Conservation (phyloP, 2,888 invertebrate genomes). For the Drosophila kambysellisi region DNA sequence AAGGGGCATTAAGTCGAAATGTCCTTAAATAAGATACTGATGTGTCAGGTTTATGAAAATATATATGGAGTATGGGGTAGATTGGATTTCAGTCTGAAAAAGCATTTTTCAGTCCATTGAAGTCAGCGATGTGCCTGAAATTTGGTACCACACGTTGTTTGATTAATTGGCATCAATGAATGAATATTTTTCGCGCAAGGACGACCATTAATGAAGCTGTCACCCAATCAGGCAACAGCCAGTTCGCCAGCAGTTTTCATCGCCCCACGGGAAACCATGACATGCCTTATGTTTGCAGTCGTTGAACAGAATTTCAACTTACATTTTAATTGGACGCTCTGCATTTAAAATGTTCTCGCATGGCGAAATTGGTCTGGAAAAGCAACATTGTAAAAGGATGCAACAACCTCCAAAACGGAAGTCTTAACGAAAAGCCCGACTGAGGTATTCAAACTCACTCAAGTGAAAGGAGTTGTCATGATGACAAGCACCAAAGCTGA, state of each 20-base stretch:
- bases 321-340: slow-evolving; percentile 58
- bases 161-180: slow-evolving; percentile 47
- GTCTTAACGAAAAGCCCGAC: slow-evolving; percentile 58
- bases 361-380: slow-evolving; percentile 42
- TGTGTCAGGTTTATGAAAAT: not conserved
- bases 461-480: slow-evolving; percentile 55
- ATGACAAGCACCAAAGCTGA: slow-evolving; percentile 2
- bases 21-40: slow-evolving; percentile 4
- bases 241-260: not conserved
- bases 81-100: slow-evolving; percentile 5
- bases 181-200: slow-evolving; percentile 17
- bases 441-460: slow-evolving; percentile 60
- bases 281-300: slow-evolving; percentile 20
- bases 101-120: slow-evolving; percentile 1
- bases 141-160: slow-evolving; percentile 19
- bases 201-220: slow-evolving; percentile 34
- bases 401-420: slow-evolving; percentile 57
- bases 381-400: slow-evolving; percentile 50
- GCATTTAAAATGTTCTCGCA: slow-evolving; percentile 20
- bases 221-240: slow-evolving; percentile 5
- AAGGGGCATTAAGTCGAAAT: not conserved
- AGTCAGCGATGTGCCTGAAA: not conserved
- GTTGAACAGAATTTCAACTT: slow-evolving; percentile 39
- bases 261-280: not conserved
- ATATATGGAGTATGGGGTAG: not conserved